Evolutionary conservation across 2,113 vertebrate genomes (phyloP).

Genomic region (Amphiprion percula): DNA sequence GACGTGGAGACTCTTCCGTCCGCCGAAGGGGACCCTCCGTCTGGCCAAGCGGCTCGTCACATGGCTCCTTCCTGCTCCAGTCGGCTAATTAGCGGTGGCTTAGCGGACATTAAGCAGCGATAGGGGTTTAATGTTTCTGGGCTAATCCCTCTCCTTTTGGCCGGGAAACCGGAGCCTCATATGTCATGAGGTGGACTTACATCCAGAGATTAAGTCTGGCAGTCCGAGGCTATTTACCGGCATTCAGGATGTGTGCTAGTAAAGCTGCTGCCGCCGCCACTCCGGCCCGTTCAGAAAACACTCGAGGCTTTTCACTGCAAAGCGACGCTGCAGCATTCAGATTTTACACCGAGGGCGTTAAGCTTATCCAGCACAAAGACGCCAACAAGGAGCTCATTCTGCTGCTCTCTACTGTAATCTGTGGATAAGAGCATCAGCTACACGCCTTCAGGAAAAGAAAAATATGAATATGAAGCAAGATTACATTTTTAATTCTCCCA

Average conservation of each 20-base stretch:
- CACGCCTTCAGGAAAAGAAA: background rate
- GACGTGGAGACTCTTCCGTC: constrained; percentile 21
- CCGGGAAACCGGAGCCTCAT: constrained; percentile 67
- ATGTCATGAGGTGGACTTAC: constrained; percentile 78
- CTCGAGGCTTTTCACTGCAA: constrained; percentile 28
- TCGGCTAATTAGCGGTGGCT: constrained; percentile 80
- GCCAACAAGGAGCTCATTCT: constrained; percentile 5
- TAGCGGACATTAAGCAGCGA: constrained; percentile 77
- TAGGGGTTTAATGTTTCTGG: constrained; percentile 76
- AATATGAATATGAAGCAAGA: constrained; percentile 7
- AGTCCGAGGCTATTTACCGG: constrained; percentile 67
- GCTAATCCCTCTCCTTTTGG: constrained; percentile 78
- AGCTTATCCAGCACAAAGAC: constrained; percentile 34
- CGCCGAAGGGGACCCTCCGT: constrained; percentile 29
- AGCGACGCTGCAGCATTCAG: background rate
- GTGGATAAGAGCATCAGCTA: constrained; percentile 16
- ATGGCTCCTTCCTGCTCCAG: constrained; percentile 65
- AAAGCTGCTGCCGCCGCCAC: constrained; percentile 48
- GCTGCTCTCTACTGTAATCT: constrained; percentile 13
- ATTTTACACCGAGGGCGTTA: constrained; percentile 22
- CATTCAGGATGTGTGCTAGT: constrained; percentile 53
- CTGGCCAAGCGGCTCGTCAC: constrained; percentile 58
- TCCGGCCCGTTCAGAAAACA: constrained; percentile 26
- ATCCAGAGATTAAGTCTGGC: constrained; percentile 70
- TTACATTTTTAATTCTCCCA: constrained; percentile 2